Evolutionary conservation across 2,888 invertebrate species (phyloP), one percentile per base, ranked within the genome.

Genomic region (Norana najaformis): DNA sequence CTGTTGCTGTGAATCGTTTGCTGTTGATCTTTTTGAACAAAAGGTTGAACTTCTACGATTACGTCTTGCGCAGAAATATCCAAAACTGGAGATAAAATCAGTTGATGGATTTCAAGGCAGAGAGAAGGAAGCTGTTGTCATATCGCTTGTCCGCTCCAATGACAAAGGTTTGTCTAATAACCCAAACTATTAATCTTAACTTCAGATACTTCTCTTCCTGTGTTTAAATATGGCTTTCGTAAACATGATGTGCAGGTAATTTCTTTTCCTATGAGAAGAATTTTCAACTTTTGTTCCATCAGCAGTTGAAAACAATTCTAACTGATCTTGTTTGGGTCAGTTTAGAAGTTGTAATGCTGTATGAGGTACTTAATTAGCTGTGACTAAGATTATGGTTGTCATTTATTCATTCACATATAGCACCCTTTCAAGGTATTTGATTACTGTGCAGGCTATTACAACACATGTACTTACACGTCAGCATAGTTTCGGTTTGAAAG

Each of bases 41-140:
- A 92, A 96, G 95, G 96, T 96, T 36, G 95, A 96, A 89, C 93
- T 96, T 38, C 93, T 96, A 53, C 93, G 95, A 88, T 91, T 93
- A 85, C 93, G 94, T 82, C 92, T 96, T 89, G 92, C 93, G 6
- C 90, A 92, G 14, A 92, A 93, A 36, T 93, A 93, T 91, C 94
- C 94, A 0, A 92, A 93, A 38, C 92, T 96, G 16, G 96, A 96
- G 93, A 95, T 96, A 16, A 95, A 95, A 91, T 95, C 96, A 5
- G 96, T 96, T 4, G 96, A 96, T 93, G 96, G 96, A 4, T 96
- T 96, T 92, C 96, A 96, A 93, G 96, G 96, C 0, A 94, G 96
- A 91, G 96, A 96, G 93, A 96, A 96, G 91, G 96, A 96, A 93
- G 96, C 95, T 11, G 95, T 96, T 13, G 93, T 96, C 47, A 94